These are phyloP conservation scores for Heliconius charithonia DNA, from an alignment of 2,888 invertebrate genomes.

Conservation along the genomic window DNA sequence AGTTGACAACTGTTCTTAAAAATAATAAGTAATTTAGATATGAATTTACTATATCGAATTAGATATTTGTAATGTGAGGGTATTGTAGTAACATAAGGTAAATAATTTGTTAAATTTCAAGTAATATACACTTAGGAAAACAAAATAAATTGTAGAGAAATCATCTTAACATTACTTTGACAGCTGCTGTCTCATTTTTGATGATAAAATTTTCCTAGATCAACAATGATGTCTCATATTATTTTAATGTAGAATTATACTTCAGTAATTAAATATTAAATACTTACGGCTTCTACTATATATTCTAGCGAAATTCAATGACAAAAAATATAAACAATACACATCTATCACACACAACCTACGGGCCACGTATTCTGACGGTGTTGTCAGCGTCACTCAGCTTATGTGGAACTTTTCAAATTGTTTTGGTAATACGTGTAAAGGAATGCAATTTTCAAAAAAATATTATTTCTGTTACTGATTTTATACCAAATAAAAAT, in stretches of 20 bases:
- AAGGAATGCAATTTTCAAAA: slow-evolving; percentile 54
- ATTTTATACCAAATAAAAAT: not conserved
- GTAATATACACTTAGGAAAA: slow-evolving; percentile 47
- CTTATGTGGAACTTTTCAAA: slow-evolving; percentile 83
- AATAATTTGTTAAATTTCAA: slow-evolving; percentile 48
- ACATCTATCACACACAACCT: slow-evolving; percentile 66
- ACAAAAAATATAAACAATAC: slow-evolving; percentile 80
- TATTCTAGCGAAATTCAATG: slow-evolving; percentile 66
- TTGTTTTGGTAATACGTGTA: slow-evolving; percentile 52
- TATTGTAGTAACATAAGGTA: slow-evolving; percentile 23
- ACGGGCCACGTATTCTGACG: slow-evolving; percentile 80
- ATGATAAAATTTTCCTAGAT: slow-evolving; percentile 52
- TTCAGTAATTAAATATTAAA: slow-evolving; percentile 46
- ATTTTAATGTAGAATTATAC: slow-evolving; percentile 43
- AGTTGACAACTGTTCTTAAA: not conserved
- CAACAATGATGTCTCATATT: slow-evolving; percentile 41
- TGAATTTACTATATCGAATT: not conserved
- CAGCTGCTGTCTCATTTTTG: slow-evolving; percentile 66
- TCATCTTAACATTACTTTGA: slow-evolving; percentile 59
- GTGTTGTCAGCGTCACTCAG: slow-evolving; percentile 75
- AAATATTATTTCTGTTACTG: not conserved
- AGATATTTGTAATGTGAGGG: not conserved
- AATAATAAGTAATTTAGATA: not conserved
- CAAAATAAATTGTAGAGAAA: slow-evolving; percentile 47
- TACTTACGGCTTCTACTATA: slow-evolving; percentile 71